Percentiles rank a stretch among this genome's conserved stretches.
phyloP scores from a whole-genome alignment of 2,113 vertebrate genomes.

The Muscicapa adusta region DNA sequence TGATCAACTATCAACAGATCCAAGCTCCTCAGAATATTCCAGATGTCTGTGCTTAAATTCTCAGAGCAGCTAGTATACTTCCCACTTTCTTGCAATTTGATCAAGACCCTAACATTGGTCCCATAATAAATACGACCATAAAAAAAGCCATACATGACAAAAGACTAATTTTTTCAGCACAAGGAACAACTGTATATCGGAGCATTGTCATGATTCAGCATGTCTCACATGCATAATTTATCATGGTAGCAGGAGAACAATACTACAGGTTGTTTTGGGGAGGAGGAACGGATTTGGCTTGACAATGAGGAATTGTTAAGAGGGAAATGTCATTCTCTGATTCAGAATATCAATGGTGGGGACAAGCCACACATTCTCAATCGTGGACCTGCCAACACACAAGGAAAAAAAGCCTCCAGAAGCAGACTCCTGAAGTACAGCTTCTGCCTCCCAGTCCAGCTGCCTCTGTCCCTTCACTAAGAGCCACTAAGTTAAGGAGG shows the following conservation, averaged over 20 bases:
- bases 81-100: neutral
- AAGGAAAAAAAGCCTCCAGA: neutral
- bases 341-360: neutral
- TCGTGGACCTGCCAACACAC: neutral
- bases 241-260: neutral
- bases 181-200: neutral
- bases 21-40: neutral
- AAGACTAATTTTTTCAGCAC: neutral
- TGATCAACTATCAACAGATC: neutral
- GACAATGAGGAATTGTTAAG: neutral
- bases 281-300: neutral
- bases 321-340: neutral
- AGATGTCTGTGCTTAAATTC: neutral
- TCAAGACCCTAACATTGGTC: fast-evolving
- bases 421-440: neutral
- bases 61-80: fast-evolving
- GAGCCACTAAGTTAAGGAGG: neutral
- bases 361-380: neutral
- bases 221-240: neutral
- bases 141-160: neutral
- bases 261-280: neutral
- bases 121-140: neutral
- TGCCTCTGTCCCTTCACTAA: neutral
- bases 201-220: neutral
- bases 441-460: neutral